These are phyloP conservation scores for Lysandra bellargus DNA, from an alignment of 2,888 invertebrate species.

Conservation along the genomic window DNA sequence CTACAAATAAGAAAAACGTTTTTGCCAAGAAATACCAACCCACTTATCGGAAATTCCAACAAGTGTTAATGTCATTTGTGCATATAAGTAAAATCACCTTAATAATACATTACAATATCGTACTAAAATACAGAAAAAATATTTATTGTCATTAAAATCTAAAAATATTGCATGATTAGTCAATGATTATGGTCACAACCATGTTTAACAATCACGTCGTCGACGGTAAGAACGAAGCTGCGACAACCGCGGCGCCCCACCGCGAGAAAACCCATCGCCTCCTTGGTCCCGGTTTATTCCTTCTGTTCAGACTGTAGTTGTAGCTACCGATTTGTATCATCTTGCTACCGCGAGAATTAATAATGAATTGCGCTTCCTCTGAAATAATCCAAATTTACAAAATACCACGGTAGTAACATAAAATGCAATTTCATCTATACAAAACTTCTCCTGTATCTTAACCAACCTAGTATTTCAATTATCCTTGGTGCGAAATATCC, in stretches of 20 bases:
- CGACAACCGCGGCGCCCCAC: conserved; percentile 37
- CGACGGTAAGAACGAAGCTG: conserved; percentile 32
- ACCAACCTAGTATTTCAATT: no score
- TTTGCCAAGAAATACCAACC: neutral
- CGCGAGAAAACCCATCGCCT: conserved; percentile 48
- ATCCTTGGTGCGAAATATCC: no score
- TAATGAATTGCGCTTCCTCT: neutral
- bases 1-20: neutral
- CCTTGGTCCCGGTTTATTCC: conserved; percentile 39
- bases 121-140: no score
- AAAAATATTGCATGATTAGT: neutral
- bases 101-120: no score
- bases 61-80: no score
- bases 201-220: conserved; percentile 12
- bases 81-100: no score
- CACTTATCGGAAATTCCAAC: no score
- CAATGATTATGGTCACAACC: neutral
- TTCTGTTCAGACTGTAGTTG: conserved; percentile 15
- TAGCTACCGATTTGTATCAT: conserved; percentile 4
- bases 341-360: neutral
- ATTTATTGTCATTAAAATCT: no score
- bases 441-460: no score
- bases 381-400: neutral
- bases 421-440: no score
- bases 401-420: neutral